Evolutionary conservation across 1,140 invertebrate genomes (phyloP).

Genomic region (Heliconius eleuchia): DNA sequence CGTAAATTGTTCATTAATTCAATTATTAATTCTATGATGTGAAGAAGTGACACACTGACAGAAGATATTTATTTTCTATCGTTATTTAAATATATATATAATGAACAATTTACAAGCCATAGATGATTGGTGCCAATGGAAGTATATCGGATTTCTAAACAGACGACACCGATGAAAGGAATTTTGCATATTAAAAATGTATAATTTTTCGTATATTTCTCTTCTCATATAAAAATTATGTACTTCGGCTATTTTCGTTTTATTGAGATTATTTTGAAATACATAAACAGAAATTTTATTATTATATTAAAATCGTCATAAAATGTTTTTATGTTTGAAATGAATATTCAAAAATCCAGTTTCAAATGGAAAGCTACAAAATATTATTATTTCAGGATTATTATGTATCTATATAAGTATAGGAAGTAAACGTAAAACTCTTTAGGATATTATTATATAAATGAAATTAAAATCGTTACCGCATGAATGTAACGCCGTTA

Average conservation of each 20-base stretch:
- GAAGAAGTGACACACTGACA: neutral
- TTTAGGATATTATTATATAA: neutral
- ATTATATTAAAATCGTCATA: neutral
- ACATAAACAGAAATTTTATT: slow-evolving; percentile 13
- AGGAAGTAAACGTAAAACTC: neutral
- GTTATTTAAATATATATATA: neutral
- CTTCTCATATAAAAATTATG: neutral
- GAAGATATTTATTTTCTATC: neutral
- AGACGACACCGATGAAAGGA: neutral
- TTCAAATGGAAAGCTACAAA: neutral
- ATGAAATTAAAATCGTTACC: too few species aligned
- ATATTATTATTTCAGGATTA: neutral
- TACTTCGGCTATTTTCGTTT: neutral
- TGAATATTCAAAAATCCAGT: neutral
- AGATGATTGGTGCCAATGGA: slow-evolving; percentile 12
- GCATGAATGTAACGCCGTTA: too few species aligned
- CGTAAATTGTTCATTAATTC: too few species aligned
- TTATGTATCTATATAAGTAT: neutral
- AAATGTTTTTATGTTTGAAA: neutral
- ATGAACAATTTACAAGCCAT: slow-evolving; percentile 10
- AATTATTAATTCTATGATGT: neutral
- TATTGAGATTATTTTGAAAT: neutral
- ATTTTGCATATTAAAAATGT: slow-evolving; percentile 16
- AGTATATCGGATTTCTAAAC: slow-evolving; percentile 23
- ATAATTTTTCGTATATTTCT: slow-evolving; percentile 12